Conservation (phyloP, 2,797 vertebrate species). For the Adrianichthys oophorus region DNA sequence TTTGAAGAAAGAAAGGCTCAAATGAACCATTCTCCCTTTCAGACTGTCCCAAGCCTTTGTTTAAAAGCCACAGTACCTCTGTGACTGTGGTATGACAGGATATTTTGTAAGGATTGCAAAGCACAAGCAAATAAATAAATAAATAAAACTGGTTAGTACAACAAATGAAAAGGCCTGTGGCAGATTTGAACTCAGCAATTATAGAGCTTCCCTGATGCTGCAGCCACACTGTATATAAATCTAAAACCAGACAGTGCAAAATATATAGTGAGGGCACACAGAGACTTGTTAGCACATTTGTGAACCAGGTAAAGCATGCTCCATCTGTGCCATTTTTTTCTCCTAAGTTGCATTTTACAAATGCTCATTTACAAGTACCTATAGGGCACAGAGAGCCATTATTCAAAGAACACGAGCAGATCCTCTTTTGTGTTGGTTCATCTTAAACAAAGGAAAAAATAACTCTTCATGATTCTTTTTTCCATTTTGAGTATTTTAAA, state of each 20-base stretch:
- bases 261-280: not conserved
- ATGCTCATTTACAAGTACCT: not conserved
- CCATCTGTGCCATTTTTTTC: not conserved
- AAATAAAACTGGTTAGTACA: constrained; percentile 41
- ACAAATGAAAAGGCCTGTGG: constrained; percentile 52
- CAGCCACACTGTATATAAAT: constrained; percentile 20
- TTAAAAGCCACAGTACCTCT: constrained; percentile 44
- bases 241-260: constrained; percentile 6
- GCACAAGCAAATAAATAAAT: constrained; percentile 31
- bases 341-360: not conserved
- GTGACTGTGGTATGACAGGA: constrained; percentile 40
- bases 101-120: constrained; percentile 20
- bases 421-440: no score
- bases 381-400: no score
- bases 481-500: no score
- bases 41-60: constrained; percentile 32
- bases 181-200: constrained; percentile 51
- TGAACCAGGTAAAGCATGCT: not conserved
- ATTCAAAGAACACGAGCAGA: no score
- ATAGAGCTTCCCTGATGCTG: constrained; percentile 38
- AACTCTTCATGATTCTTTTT: no score
- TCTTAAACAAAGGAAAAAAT: no score
- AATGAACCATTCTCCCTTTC: constrained; percentile 16
- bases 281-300: constrained; percentile 3
- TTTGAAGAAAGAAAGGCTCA: constrained; percentile 19